Base-by-base conservation (phyloP, 2,888 invertebrate species). In the Yponomeuta sedellus region DNA sequence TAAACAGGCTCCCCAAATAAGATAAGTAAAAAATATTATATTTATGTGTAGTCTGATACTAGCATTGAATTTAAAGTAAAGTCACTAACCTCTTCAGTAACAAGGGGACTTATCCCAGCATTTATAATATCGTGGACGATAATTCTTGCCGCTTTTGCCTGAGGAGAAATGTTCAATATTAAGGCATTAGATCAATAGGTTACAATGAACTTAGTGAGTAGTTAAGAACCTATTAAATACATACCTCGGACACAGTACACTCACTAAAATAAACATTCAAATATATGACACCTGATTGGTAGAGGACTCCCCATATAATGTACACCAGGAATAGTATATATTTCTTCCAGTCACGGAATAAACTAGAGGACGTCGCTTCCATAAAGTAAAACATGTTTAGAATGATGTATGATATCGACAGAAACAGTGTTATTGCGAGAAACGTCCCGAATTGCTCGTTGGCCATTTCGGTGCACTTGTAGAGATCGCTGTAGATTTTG, bases 351-450 rank as follows among this genome's bases (percentile, higher is more conserved):
- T 87, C 81, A 10, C 80, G 78, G 44, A 83, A 85, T 64, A 86
- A 71, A 0, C 86, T 82, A 0, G 79, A 75, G 0, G 85, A 84
- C 0, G 85, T 86, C 5, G 85, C 88, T 69, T 87, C 88, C 86
- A 88, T 85, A 56, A 88, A 82, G 69, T 87, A 87, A 70, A 85
- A 87, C 68, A 82, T 72, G 66, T 86, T 81, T 59, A 87, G 67
- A 34, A 83, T 74, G 10, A 83, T 76, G 16, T 75, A 73, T 12
- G 75, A 69, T 0, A 82, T 69, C 59, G 74, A 77, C 11, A 78
- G 58, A 0, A 77, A 58, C 71, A 82, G 73, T 0, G 78, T 83
- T n/a, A 79, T 59, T 4, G 78, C 69, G 19, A 86, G 57, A 6
- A 79, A 71, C 3, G 79, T 67, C 1, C 87, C 86, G 66, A 77